These are phyloP conservation scores for Phoxinus phoxinus DNA, from an alignment of 2,113 vertebrate genomes.

Conservation along the genomic window DNA sequence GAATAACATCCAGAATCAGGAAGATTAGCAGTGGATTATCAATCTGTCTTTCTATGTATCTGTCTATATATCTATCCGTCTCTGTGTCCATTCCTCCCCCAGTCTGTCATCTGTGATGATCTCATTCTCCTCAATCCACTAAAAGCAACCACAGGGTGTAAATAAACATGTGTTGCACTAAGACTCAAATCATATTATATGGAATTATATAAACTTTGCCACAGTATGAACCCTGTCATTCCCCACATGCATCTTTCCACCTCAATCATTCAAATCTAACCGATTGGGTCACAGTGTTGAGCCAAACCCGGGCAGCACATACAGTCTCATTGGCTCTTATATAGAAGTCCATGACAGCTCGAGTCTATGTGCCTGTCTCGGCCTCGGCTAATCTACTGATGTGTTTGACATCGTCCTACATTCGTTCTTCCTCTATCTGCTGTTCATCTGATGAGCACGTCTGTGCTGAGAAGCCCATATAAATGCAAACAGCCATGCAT, in stretches of 20 bases:
- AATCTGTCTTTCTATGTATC: constrained; percentile 36
- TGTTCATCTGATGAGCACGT: not conserved
- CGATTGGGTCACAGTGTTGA: not conserved
- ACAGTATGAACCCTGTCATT: not conserved
- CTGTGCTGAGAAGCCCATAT: not conserved
- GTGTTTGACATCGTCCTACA: constrained; percentile 43
- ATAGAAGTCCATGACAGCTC: constrained; percentile 11
- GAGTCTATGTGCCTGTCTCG: not conserved
- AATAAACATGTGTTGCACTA: not conserved
- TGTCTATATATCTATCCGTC: not conserved
- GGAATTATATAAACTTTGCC: not conserved
- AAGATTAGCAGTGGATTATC: constrained; percentile 70
- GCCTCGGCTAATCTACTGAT: constrained; percentile 36
- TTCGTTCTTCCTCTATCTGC: not conserved
- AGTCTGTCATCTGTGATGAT: constrained; percentile 25
- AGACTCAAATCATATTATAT: no score
- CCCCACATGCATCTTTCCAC: not conserved
- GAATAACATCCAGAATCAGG: constrained; percentile 66
- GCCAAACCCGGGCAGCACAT: not conserved
- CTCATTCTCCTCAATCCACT: not conserved
- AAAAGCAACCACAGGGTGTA: not conserved
- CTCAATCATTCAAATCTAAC: not conserved
- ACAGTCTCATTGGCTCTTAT: constrained; percentile 29
- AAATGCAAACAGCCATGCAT: not conserved
- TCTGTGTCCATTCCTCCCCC: no score